Evolutionary conservation across 2,797 vertebrate species (phyloP).

Genomic region (Muscicapa striata): DNA sequence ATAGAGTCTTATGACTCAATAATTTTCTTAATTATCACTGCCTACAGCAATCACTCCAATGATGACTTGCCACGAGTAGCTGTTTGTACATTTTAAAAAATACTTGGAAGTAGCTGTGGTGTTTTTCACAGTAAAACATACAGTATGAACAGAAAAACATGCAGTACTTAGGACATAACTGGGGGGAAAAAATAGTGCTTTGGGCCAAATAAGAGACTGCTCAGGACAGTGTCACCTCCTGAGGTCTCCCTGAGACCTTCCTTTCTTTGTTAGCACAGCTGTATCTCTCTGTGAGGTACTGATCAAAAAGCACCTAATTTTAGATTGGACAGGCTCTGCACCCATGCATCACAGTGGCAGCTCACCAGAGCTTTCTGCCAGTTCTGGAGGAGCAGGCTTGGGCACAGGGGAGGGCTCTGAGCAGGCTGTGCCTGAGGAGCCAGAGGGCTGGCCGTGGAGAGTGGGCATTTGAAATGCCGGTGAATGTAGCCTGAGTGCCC

Average conservation of each 20-base stretch:
- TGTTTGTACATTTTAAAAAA: background rate
- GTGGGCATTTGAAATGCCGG: rapidly evolving
- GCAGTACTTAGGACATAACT: background rate
- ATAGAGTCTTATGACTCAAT: slow-evolving; percentile 61
- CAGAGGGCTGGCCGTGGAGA: background rate
- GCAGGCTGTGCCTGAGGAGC: background rate
- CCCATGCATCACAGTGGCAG: background rate
- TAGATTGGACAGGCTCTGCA: background rate
- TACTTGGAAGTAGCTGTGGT: background rate
- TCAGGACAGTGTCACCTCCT: background rate
- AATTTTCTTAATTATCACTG: slow-evolving; percentile 69
- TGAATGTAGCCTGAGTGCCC: background rate
- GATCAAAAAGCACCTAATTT: background rate
- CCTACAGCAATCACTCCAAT: slow-evolving; percentile 45
- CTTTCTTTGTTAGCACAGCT: background rate
- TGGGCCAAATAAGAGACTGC: background rate
- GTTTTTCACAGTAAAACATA: background rate
- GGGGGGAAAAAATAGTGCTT: background rate
- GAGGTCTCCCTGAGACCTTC: background rate
- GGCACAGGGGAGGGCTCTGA: background rate
- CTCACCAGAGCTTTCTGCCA: background rate
- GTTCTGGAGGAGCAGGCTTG: background rate
- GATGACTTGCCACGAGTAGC: background rate
- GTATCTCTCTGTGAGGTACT: background rate
- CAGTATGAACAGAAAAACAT: background rate